These are phyloP conservation scores for Gandaritis pyraliata DNA, from an alignment of 2,888 invertebrate genomes.

Conservation along the genomic window DNA sequence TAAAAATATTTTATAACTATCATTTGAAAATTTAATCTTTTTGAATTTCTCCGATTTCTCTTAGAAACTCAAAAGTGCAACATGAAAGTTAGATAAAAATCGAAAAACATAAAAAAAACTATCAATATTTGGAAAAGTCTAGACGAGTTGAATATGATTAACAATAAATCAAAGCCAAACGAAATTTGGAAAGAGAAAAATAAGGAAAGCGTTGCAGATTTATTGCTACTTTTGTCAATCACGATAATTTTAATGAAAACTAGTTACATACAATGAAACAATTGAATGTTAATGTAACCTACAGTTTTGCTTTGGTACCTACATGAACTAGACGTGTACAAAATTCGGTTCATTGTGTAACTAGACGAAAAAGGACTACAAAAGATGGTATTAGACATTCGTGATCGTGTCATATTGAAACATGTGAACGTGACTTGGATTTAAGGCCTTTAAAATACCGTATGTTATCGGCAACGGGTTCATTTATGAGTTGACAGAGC, in stretches of 20 bases:
- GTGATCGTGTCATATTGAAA: conserved; percentile 50
- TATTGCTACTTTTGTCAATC: background rate
- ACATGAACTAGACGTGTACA: conserved; percentile 48
- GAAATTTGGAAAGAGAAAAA: no score
- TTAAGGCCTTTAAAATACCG: conserved; percentile 24
- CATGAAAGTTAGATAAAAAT: no score
- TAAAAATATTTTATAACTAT: no score
- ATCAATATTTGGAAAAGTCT: no score
- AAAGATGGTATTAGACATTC: conserved; percentile 52
- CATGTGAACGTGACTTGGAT: conserved; percentile 47
- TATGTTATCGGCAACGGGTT: conserved; percentile 10
- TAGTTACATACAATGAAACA: conserved; percentile 48
- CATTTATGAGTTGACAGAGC: conserved; percentile 9
- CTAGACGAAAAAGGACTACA: conserved; percentile 49
- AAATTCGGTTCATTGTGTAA: conserved; percentile 52
- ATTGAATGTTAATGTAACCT: conserved; percentile 59
- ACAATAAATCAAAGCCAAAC: no score
- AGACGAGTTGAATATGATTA: no score
- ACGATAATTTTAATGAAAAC: conserved; percentile 39
- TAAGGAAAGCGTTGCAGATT: background rate
- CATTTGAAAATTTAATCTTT: no score
- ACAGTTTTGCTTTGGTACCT: conserved; percentile 45
- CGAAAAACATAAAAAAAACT: no score
- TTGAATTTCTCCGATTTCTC: no score
- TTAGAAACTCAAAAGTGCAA: no score